phyloP scores from a whole-genome alignment of 2,888 invertebrate genomes.

The Agriopis marginaria region DNA sequence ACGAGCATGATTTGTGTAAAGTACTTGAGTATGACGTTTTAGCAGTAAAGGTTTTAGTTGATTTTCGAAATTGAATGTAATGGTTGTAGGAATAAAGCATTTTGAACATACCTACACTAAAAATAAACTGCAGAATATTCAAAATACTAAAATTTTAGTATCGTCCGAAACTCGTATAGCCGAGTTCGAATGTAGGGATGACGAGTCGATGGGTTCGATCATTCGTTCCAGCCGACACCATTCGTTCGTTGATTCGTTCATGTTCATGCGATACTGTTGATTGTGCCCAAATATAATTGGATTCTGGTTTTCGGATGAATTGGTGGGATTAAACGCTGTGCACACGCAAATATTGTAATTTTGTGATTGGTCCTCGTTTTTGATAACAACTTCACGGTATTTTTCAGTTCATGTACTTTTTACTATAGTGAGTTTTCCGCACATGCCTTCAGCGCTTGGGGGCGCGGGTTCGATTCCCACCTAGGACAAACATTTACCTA shows the following conservation, averaged over 20 bases:
- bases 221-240: slow-evolving; percentile 51
- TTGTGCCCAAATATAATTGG: slow-evolving; percentile 77
- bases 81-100: background rate
- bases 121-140: background rate
- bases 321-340: slow-evolving; percentile 40
- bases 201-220: slow-evolving; percentile 52
- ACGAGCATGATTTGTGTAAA: slow-evolving; percentile 6
- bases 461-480: no score
- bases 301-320: slow-evolving; percentile 54
- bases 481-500: no score
- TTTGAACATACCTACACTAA: background rate
- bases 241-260: slow-evolving; percentile 46
- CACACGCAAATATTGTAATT: slow-evolving; percentile 28
- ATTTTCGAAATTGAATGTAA: background rate
- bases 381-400: background rate
- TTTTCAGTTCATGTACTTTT: background rate
- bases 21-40: slow-evolving; percentile 1
- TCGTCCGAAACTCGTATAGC: slow-evolving; percentile 32
- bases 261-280: slow-evolving; percentile 52
- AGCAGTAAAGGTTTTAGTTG: background rate
- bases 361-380: slow-evolving; percentile 20
- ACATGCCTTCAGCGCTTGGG: no score
- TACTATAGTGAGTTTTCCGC: no score
- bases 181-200: slow-evolving; percentile 43
- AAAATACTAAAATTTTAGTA: slow-evolving; percentile 13